phyloP scores from a whole-genome alignment of 1,140 invertebrate genomes.

The Bathynomus jamesi region DNA sequence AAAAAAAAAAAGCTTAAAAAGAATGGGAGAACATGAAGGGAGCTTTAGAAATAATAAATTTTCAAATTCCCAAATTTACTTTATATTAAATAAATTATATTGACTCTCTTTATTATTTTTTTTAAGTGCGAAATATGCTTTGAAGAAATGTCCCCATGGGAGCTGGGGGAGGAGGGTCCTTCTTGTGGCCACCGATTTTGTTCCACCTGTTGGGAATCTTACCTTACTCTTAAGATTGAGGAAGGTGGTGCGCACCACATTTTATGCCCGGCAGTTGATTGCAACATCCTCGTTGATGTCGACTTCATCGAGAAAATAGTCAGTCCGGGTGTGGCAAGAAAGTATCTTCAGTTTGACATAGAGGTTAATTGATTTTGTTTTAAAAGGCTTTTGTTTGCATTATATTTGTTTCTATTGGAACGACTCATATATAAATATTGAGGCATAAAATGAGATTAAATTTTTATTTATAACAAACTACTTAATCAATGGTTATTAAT shows the following conservation, averaged over 20 bases:
- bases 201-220: slow-evolving; percentile 57
- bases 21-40: no score
- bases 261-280: slow-evolving; percentile 58
- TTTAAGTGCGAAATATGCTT: slow-evolving; percentile 59
- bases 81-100: no score
- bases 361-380: no score
- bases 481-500: no score
- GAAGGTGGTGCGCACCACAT: slow-evolving; percentile 61
- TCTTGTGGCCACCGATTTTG: slow-evolving; percentile 60
- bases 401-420: no score
- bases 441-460: no score
- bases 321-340: slow-evolving; percentile 55
- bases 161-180: slow-evolving; percentile 46
- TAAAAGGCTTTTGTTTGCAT: no score
- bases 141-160: slow-evolving; percentile 39
- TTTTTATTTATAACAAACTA: no score
- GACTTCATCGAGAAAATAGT: slow-evolving; percentile 61
- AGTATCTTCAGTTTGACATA: slow-evolving; percentile 64
- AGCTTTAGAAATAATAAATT: no score
- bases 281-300: slow-evolving; percentile 58
- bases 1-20: no score
- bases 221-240: slow-evolving; percentile 59
- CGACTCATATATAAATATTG: no score
- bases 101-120: not conserved
- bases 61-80: no score